Conservation (phyloP, 2,888 invertebrate genomes). For the Diarsia dahlii region DNA sequence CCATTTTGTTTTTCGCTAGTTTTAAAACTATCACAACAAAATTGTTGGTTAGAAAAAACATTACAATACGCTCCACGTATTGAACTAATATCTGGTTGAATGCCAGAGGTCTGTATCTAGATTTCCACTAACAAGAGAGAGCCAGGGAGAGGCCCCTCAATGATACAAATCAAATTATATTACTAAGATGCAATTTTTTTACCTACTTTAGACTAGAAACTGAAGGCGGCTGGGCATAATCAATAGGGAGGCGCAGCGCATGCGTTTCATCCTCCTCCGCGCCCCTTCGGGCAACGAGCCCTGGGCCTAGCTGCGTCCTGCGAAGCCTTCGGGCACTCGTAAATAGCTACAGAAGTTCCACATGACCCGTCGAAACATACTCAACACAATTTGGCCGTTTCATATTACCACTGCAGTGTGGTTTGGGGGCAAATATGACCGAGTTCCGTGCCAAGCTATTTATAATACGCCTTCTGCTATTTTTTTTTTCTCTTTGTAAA, state of each 20-base stretch:
- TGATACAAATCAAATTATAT: slow-evolving; percentile 26
- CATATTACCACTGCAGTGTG: not conserved
- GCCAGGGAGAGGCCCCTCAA: too few species aligned
- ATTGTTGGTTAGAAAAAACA: not conserved
- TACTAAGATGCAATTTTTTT: slow-evolving; percentile 57
- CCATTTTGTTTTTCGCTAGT: not conserved
- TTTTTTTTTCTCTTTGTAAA: not conserved
- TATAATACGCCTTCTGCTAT: slow-evolving; percentile 24
- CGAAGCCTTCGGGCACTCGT: slow-evolving; percentile 65
- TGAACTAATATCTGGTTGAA: not conserved
- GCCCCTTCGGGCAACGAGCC: slow-evolving; percentile 24
- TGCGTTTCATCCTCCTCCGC: slow-evolving; percentile 57
- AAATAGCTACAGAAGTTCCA: slow-evolving; percentile 42
- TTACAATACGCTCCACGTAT: not conserved
- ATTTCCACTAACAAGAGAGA: not conserved
- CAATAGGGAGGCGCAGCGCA: slow-evolving; percentile 66
- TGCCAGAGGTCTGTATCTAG: not conserved
- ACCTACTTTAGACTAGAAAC: slow-evolving; percentile 55
- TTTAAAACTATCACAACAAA: not conserved
- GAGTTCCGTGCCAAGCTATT: not conserved
- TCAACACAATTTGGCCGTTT: not conserved
- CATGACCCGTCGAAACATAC: not conserved
- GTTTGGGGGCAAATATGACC: not conserved
- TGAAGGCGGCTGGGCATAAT: slow-evolving; percentile 61
- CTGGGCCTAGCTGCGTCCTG: slow-evolving; percentile 68